Base-by-base conservation (phyloP, 2,888 invertebrate genomes). In the Caenorhabditis uteleia region DNA sequence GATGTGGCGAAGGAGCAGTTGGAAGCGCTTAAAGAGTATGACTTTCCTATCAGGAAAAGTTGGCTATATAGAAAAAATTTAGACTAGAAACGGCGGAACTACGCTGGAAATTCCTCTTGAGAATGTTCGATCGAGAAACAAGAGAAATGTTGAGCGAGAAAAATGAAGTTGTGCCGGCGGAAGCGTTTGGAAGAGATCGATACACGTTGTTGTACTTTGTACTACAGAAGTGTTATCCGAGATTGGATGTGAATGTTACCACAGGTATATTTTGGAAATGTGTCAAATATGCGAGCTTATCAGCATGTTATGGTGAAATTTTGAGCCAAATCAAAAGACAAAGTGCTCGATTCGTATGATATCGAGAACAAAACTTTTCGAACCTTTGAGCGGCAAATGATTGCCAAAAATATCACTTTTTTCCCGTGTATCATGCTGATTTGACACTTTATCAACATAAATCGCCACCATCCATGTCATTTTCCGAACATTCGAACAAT, bases 211-310 rank as follows among this genome's bases (percentile, higher is more conserved):
- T 53, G 6, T 53, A 62, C 18, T 81, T 95, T 44, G 92, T 92
- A 86, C 86, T 98, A 36, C 91, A 92, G 72, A 90, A 90, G 80
- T 88, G 91, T 56, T 98, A 97, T 85, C 98, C 98, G 0, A 88
- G 97, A 60, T 86, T 99, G 51, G 98, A 99, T 85, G 91, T 93
- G 27, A 92, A 95, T 84, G 98, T 99, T 7, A 91, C 92, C 12
- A 95, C 91, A 85, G 93, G 93, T 1, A 26, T 40, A 21, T 34
- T 10, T 29, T 14, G n/a, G n/a, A n/a, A n/a, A n/a, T n/a, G n/a
- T n/a, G n/a, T n/a, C n/a, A n/a, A n/a, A n/a, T n/a, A n/a, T n/a
- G n/a, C n/a, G n/a, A n/a, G n/a, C n/a, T n/a, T 20, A 20, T 44
- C 16, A 25, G n/a, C n/a, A n/a, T n/a, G n/a, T n/a, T 39, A 10